Base-by-base conservation (phyloP, 2,888 invertebrate genomes). In the Timema cristinae region DNA sequence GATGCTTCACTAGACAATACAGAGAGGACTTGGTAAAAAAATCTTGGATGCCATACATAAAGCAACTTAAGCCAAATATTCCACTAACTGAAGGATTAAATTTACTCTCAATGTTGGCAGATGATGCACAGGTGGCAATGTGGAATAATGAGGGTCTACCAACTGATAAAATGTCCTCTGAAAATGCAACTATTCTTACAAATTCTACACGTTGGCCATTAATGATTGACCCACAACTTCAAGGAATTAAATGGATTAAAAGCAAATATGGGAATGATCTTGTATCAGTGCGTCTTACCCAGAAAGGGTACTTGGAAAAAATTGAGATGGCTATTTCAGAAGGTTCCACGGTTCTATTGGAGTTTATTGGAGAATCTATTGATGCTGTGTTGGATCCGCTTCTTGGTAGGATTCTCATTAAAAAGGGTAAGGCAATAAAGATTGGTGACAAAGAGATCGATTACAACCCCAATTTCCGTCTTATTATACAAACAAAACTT, bases 91-190 rank as follows among this genome's bases (percentile, higher is more conserved):
- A 89, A 74, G 90, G 87, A 15, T 83, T 94, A 70, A 95, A 97
- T 82, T 93, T 94, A 0, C 84, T 97, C 70, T 83, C 89, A n/a
- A 86, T 97, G 84, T 84, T 97, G 75, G 94, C 95, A 8, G 96
- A 97, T 79, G 96, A 95, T 81, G 96, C 97, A 0, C 91, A 91
- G 81, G 89, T 97, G 73, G 97, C 97, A 0, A 86, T 88, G 71
- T 98, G 97, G 97, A 96, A 97, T 81, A 97, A 97, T 80, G 94
- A 95, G 82, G 96, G 89, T 73, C 83, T 98, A 67, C 97, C 97
- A 6, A 91, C 91, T 69, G 97, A 97, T 81, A 86, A 92, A 68
- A 97, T 97, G 95, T 97, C 97, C 8, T 87, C 94, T 0, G 97
- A 97, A 82, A 97, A 97, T 82, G 97, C 97, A 7, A 93, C 94